Conservation (phyloP, 2,113 vertebrate genomes). For the Sprattus sprattus region DNA sequence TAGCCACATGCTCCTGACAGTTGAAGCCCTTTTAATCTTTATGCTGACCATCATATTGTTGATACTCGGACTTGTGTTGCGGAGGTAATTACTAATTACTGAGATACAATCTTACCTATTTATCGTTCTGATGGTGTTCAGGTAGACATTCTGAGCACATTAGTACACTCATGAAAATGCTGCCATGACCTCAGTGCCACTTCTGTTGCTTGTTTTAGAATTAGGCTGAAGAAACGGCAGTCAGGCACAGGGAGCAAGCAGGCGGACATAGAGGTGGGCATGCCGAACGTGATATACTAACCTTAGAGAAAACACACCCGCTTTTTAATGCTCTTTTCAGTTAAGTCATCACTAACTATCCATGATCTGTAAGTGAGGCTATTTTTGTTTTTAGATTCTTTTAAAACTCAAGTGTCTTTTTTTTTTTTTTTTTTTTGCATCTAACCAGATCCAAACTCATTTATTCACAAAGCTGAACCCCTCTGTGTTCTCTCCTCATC, state of each 20-base stretch:
- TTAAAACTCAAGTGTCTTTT: too few species aligned
- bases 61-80: neutral
- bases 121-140: neutral
- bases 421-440: too few species aligned
- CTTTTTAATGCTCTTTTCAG: too few species aligned
- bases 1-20: neutral
- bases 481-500: neutral
- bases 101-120: neutral
- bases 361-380: too few species aligned
- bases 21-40: neutral
- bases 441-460: neutral
- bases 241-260: neutral
- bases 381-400: too few species aligned
- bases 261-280: neutral
- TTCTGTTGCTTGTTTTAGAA: neutral
- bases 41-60: neutral
- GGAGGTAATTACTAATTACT: neutral
- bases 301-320: too few species aligned
- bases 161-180: neutral
- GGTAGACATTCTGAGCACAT: neutral
- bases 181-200: neutral
- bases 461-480: neutral
- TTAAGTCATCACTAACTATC: too few species aligned
- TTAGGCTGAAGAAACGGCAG: neutral
- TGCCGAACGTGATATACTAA: neutral